Conservation (phyloP, 2,113 vertebrate species). For the Podarcis muralis region DNA sequence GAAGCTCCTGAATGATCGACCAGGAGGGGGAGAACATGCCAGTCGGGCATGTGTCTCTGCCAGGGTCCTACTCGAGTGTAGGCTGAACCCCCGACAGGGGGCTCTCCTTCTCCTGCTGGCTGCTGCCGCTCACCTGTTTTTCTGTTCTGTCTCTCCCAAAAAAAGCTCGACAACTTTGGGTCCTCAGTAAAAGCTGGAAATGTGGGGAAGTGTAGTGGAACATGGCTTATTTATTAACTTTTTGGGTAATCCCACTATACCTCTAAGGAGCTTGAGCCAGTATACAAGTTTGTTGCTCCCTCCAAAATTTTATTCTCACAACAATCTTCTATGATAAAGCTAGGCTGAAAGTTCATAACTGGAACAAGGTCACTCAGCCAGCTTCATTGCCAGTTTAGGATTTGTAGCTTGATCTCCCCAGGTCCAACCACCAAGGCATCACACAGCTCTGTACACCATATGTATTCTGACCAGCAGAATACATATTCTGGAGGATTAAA, state of each 20-base stretch:
- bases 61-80: too few species aligned
- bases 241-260: background rate
- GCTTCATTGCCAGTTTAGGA: background rate
- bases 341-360: background rate
- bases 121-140: too few species aligned
- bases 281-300: background rate
- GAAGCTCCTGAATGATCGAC: too few species aligned
- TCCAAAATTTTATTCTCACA: background rate
- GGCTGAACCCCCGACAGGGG: too few species aligned
- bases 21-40: too few species aligned
- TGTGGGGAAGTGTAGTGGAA: background rate
- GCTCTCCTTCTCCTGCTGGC: too few species aligned
- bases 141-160: too few species aligned
- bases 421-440: background rate
- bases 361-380: background rate
- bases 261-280: background rate
- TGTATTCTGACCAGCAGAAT: background rate
- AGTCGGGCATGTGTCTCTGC: too few species aligned
- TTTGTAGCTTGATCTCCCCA: background rate
- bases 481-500: background rate
- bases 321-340: background rate
- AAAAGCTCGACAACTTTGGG: too few species aligned
- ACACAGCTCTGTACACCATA: background rate
- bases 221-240: background rate
- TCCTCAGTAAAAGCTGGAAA: background rate